A percentile compares a stretch with the other conserved stretches of the same genome.
These are phyloP conservation scores for Rhadinocentrus ornatus DNA, from an alignment of 2,797 vertebrate species.

Conservation along the genomic window DNA sequence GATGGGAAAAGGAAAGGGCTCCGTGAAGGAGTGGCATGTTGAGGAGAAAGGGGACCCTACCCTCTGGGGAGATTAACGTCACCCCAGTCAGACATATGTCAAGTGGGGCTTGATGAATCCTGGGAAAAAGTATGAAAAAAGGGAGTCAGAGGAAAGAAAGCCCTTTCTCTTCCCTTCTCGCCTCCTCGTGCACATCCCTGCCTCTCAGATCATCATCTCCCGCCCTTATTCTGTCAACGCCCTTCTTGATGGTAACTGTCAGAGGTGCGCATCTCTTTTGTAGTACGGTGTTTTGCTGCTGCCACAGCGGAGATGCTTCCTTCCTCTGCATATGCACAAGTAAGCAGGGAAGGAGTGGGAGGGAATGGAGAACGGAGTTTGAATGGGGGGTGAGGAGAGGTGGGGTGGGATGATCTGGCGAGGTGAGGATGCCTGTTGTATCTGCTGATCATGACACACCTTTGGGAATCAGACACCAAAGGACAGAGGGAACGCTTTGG, in stretches of 20 bases:
- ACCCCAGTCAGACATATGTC: constrained; percentile 82
- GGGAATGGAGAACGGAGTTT: constrained; percentile 32
- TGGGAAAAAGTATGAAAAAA: constrained; percentile 70
- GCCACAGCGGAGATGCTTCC: constrained; percentile 74
- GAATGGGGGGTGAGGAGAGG: constrained; percentile 13
- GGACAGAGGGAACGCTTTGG: constrained; percentile 57
- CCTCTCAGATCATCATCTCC: constrained; percentile 86
- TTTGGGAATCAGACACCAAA: constrained; percentile 74
- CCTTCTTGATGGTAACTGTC: constrained; percentile 86
- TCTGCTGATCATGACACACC: constrained; percentile 76
- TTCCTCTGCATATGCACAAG: constrained; percentile 87
- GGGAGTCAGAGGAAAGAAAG: constrained; percentile 71
- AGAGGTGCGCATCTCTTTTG: constrained; percentile 85
- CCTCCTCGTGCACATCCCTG: constrained; percentile 79
- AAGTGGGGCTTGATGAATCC: constrained; percentile 85
- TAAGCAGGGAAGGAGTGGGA: constrained; percentile 62
- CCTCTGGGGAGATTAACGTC: constrained; percentile 82
- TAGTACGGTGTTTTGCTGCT: constrained; percentile 79
- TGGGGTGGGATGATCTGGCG: constrained; percentile 13
- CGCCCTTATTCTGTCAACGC: constrained; percentile 88
- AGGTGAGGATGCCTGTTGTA: constrained; percentile 59
- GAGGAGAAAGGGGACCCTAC: constrained; percentile 78
- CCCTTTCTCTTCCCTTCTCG: constrained; percentile 76
- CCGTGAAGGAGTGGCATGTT: constrained; percentile 66
- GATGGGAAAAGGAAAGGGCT: constrained; percentile 68